A percentile compares a stretch with the other conserved stretches of the same genome.
These are phyloP conservation scores for Myanophis thanlyinensis DNA, from an alignment of 2,113 vertebrate genomes.

Conservation along the genomic window DNA sequence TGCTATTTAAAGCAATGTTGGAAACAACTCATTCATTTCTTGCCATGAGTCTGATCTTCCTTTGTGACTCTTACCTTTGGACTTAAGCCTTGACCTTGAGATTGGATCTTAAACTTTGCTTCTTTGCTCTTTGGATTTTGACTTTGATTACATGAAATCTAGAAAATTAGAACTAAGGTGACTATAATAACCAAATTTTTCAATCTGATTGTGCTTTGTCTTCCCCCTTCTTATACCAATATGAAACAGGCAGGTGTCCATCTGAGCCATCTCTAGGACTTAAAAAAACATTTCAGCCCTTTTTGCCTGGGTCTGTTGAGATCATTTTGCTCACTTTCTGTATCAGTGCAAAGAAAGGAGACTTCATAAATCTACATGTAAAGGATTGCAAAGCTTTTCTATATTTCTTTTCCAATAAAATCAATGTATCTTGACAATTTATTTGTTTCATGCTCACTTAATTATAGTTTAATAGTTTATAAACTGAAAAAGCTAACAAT, in stretches of 20 bases:
- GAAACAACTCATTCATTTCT: no score
- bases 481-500: not conserved
- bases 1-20: no score
- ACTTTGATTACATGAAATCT: no score
- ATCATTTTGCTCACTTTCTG: not conserved
- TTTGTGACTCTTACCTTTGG: no score
- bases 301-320: not conserved
- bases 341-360: not conserved
- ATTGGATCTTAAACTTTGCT: no score
- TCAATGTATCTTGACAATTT: not conserved
- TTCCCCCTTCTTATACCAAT: not conserved
- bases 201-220: not conserved
- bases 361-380: not conserved
- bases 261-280: not conserved
- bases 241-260: not conserved
- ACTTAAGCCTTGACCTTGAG: no score
- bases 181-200: not conserved
- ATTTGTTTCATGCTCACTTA: not conserved
- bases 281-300: not conserved
- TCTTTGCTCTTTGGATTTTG: no score
- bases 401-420: not conserved
- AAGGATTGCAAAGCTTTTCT: not conserved
- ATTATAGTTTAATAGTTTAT: not conserved
- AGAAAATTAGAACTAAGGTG: not conserved
- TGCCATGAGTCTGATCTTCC: no score